Base-by-base conservation (phyloP, 2,113 vertebrate species). In the Coptodon bakossiorum region DNA sequence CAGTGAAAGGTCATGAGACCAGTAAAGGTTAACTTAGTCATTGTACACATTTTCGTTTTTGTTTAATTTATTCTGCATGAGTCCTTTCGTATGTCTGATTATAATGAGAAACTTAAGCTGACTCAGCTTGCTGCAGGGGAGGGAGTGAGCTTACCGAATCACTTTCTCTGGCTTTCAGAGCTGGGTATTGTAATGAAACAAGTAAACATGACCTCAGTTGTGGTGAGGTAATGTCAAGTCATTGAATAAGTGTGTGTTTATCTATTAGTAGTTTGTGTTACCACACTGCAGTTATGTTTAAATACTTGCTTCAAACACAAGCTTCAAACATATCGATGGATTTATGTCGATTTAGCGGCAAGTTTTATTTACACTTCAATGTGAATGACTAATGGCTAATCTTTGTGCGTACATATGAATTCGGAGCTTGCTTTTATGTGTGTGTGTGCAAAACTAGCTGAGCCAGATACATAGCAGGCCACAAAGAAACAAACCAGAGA, bases 151-250 rank as follows among this genome's bases (percentile, higher is more conserved):
- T 89, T 36, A 88, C 85, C 80, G 76, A 90, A 78, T 86, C 90
- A 78, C 66, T 7, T 45, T 1, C 83, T 12, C 76, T 12, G 83
- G 80, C 81, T 78, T n/a, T 88, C 84, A 86, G 84, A 31, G 61
- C 88, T 4, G 52, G 7, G 54, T n/a, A 76, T 91, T 93, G 85
- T 88, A 31, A 78, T 43, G 56, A 80, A 34, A 57, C 5, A 89
- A 87, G 89, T 83, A 88, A 90, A 93, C 91, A 91, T 89, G 91
- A 94, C 85, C 90, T 94, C 92, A 94, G 88, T 38, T 4, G 31
- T 9, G 71, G 71, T 83, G 89, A 91, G 63, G 85, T 90, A 24
- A 89, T 12, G 86, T 86, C 82, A 78, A 81, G 83, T 92, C 68
- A 34, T 38, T 19, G 87, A 68, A n/a, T 80, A 14, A 34, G 24